Percentiles rank a stretch among this genome's conserved stretches.
Evolutionary conservation across 2,888 invertebrate genomes (phyloP).

Genomic region (Pammene fasciana): DNA sequence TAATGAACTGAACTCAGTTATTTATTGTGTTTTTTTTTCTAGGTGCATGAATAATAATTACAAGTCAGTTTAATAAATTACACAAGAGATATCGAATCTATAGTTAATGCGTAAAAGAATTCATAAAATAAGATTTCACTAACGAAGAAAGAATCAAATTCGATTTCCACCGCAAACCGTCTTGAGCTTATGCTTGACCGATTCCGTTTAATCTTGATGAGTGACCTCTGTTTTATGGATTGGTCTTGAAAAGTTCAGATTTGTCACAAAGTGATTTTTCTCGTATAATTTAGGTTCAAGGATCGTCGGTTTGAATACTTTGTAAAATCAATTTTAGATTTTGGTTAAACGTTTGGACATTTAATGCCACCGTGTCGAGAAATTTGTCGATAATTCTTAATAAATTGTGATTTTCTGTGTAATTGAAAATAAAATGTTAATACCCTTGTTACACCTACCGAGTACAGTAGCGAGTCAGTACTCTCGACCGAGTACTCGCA

Average conservation of each 20-base stretch:
- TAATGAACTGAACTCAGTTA: no score
- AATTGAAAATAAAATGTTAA: no score
- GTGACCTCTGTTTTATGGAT: conserved; percentile 3
- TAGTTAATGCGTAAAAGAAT: neutral
- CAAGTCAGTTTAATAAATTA: no score
- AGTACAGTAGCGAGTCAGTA: no score
- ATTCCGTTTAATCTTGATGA: conserved; percentile 26
- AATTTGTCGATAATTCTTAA: neutral
- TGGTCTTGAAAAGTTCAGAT: conserved; percentile 13
- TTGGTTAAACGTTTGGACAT: neutral
- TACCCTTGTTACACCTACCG: no score
- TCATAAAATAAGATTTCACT: conserved; percentile 7
- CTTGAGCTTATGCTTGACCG: conserved; percentile 15
- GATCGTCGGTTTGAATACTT: neutral
- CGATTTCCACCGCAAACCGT: conserved; percentile 11
- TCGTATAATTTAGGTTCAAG: neutral
- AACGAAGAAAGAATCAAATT: conserved; percentile 24
- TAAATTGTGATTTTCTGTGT: no score
- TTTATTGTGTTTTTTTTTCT: no score
- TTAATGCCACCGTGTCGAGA: neutral
- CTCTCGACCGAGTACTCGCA: no score
- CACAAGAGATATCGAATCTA: neutral
- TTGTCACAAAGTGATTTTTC: conserved; percentile 7
- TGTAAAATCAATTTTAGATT: neutral
- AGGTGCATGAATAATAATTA: neutral